Evolutionary conservation across 2,113 vertebrate species (phyloP).

Genomic region (Fukomys damarensis): DNA sequence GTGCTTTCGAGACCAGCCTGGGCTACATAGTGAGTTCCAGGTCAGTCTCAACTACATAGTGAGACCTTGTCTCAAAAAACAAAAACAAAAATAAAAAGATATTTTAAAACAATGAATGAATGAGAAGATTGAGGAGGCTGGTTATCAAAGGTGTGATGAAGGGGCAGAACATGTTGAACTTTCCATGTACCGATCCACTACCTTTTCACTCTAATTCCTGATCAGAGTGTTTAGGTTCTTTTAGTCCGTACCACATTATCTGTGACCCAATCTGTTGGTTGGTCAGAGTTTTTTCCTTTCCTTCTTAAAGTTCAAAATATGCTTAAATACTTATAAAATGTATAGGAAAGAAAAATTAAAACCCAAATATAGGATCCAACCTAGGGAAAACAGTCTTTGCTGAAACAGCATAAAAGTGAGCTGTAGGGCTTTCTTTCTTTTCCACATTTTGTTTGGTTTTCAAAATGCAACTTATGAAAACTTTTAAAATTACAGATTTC

Average conservation of each 20-base stretch:
- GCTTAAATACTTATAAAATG: constrained; percentile 53
- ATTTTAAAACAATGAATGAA: background rate
- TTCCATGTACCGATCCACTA: background rate
- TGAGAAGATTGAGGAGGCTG: background rate
- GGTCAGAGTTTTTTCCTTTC: background rate
- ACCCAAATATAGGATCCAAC: background rate
- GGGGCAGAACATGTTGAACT: background rate
- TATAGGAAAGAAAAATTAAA: background rate
- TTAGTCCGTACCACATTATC: background rate
- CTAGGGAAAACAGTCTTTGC: background rate
- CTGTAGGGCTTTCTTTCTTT: background rate
- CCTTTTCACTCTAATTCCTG: background rate
- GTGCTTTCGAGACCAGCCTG: too few species aligned
- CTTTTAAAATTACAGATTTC: background rate
- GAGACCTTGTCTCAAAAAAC: too few species aligned
- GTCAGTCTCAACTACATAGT: too few species aligned
- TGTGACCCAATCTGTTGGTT: background rate
- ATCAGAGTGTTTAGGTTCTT: background rate
- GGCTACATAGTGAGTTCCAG: too few species aligned
- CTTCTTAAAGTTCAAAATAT: constrained; percentile 5
- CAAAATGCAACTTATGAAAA: constrained; percentile 8
- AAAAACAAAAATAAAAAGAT: too few species aligned
- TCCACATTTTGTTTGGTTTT: constrained; percentile 26
- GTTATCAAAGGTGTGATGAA: background rate
- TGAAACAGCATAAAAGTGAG: constrained; percentile 16